phyloP scores from a whole-genome alignment of 2,797 vertebrate genomes.

The Dendrocincla tyrannina region DNA sequence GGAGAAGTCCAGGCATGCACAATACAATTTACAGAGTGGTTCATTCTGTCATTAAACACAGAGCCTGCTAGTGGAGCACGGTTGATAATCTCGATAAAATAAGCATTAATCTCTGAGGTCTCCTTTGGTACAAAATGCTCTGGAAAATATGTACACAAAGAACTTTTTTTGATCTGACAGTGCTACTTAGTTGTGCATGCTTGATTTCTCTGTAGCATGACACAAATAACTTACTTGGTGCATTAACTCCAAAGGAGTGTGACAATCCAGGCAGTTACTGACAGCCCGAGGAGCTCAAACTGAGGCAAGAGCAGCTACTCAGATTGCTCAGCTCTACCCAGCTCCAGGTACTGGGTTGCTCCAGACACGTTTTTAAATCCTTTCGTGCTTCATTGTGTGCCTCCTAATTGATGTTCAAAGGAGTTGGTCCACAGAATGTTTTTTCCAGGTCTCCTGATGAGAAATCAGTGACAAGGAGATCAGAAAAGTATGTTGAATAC shows the following conservation, averaged over 20 bases:
- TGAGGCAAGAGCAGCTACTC: background rate
- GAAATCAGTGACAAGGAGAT: background rate
- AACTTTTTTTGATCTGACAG: conserved; percentile 48
- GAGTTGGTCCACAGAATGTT: background rate
- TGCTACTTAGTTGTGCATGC: background rate
- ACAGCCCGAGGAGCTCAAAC: background rate
- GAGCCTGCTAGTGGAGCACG: background rate
- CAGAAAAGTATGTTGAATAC: background rate
- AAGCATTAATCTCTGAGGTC: conserved; percentile 26
- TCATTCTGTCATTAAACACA: background rate
- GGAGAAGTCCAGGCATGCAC: background rate
- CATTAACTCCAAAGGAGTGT: background rate
- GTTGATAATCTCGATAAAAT: conserved; percentile 20
- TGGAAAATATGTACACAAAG: conserved; percentile 26
- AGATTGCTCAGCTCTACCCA: background rate
- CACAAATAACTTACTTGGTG: conserved; percentile 6
- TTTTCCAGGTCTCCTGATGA: background rate
- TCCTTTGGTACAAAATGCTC: conserved; percentile 38
- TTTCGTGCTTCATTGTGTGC: background rate
- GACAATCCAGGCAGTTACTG: background rate
- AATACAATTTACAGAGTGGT: background rate
- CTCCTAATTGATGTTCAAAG: background rate
- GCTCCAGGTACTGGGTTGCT: background rate
- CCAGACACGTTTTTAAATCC: background rate
- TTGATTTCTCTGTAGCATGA: conserved; percentile 39